Conservation (phyloP, 2,113 vertebrate genomes). For the Callochromis pleurospilus region DNA sequence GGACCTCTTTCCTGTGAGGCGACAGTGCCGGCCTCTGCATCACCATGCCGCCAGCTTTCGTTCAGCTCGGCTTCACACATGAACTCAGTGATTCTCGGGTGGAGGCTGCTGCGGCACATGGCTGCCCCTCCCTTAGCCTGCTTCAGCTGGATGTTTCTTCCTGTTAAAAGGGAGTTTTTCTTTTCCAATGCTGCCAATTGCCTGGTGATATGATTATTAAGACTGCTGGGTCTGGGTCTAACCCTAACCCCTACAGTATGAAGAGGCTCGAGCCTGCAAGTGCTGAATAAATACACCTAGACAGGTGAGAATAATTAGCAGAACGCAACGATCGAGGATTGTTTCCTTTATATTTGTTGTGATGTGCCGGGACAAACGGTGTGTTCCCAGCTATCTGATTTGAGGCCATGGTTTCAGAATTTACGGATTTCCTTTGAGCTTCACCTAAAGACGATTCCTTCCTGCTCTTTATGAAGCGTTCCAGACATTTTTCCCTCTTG, state of each 20-base stretch:
- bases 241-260: not conserved
- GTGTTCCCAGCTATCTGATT: not conserved
- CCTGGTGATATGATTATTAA: not conserved
- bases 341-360: not conserved
- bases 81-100: not conserved
- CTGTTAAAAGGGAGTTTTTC: not conserved
- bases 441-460: not conserved
- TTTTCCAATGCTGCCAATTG: not conserved
- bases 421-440: not conserved
- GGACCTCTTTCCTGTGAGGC: not conserved
- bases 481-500: not conserved
- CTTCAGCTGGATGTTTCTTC: not conserved
- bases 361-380: not conserved
- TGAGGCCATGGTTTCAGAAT: not conserved
- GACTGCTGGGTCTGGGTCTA: not conserved
- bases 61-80: not conserved
- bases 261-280: not conserved
- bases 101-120: not conserved
- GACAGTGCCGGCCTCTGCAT: not conserved
- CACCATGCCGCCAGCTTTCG: not conserved
- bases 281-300: not conserved
- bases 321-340: not conserved
- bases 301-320: not conserved
- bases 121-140: not conserved
- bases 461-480: not conserved